Evolutionary conservation across 2,113 vertebrate genomes (phyloP), one percentile per base, ranked within the genome.

Genomic region (Barbus barbus): DNA sequence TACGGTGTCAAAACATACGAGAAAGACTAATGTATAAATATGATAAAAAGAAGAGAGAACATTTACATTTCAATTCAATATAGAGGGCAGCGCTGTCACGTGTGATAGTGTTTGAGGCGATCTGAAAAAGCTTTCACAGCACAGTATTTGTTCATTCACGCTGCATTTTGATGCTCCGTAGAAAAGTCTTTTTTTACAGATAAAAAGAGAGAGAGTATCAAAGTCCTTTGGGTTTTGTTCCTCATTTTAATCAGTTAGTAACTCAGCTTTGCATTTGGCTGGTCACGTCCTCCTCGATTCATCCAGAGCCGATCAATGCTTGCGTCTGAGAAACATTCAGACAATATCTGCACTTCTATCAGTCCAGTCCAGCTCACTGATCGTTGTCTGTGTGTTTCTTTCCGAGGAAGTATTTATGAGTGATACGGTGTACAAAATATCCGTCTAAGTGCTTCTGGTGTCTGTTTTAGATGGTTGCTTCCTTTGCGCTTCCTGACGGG

Each of bases 121-220:
- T 80, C 41, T 18, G 71, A 74, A 44, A 65, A 63, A 80, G 67
- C 18, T 53, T 53, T 26, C 11, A 44, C 63, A 48, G 61, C 48
- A 71, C 38, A 36, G 26, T 3, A 8, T 46, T 14, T 48, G 77
- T 74, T 61, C 83, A 28, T 80, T 85, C 78, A 51, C 14, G 53
- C 78, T 60, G 84, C 38, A 63, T 26, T 31, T 28, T 22, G 44
- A 79, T 74, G 77, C 63, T 36, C 5, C 18, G 31, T 81, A 74
- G 24, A 84, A 78, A 85, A 85, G 78, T 46, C 9, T 14, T 48
- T n/a, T 60, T 67, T 78, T 48, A 67, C 63, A 81, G 79, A 61
- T 72, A 81, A 61, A 85, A 61, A 16, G 48, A 48, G 36, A 18
- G 18, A 60, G 36, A 85, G 60, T 41, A 78, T n/a, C 51, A 74